Evolutionary conservation across 1,140 invertebrate genomes (phyloP).

Genomic region (Parasteatoda tepidariorum): DNA sequence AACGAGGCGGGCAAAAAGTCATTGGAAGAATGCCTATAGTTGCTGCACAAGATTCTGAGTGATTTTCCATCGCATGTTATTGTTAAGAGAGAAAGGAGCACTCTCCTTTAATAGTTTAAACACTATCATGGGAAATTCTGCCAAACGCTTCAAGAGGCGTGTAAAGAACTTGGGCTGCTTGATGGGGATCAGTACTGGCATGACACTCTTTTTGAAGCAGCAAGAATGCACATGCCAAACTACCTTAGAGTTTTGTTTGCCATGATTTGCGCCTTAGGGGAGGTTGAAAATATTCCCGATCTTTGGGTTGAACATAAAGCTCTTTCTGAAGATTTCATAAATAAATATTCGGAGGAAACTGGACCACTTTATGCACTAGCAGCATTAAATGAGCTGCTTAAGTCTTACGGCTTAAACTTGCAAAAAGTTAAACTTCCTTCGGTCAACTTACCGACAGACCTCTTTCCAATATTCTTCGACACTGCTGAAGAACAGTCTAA

Average conservation of each 20-base stretch:
- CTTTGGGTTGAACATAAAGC: constrained; percentile 1
- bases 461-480: neutral
- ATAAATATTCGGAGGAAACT: neutral
- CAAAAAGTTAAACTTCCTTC: neutral
- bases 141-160: neutral
- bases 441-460: neutral
- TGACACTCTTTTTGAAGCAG: neutral
- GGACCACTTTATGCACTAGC: constrained; percentile 1
- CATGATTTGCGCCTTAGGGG: neutral
- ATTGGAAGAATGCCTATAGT: constrained; percentile 63
- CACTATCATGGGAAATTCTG: constrained; percentile 43
- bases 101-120: constrained; percentile 62
- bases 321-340: constrained; percentile 6
- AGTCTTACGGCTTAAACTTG: neutral
- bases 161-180: neutral
- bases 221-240: neutral
- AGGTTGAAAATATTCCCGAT: neutral
- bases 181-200: neutral
- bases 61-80: constrained; percentile 63
- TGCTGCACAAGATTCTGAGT: constrained; percentile 39
- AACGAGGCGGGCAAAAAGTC: neutral
- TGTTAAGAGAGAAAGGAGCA: constrained; percentile 60
- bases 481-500: neutral
- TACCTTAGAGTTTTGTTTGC: neutral
- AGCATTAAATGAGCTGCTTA: neutral